phyloP scores from a whole-genome alignment of 2,113 vertebrate genomes.

The Strix uralensis region DNA sequence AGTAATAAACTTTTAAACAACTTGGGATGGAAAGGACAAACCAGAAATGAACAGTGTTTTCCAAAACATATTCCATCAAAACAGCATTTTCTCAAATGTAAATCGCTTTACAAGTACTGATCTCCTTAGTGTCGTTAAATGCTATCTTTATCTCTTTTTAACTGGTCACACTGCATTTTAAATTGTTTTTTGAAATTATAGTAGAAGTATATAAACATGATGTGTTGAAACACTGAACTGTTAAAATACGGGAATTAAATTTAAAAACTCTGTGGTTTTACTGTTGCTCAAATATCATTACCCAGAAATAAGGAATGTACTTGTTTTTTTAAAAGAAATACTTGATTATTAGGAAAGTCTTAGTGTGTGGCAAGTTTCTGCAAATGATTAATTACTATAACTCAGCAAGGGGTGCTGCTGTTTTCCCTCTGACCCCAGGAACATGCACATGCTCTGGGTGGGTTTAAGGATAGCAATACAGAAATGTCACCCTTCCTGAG shows the following conservation, averaged over 20 bases:
- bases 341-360: not conserved
- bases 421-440: not conserved
- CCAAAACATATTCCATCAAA: not conserved
- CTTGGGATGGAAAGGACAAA: not conserved
- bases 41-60: not conserved
- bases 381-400: not conserved
- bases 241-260: not conserved
- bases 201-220: not conserved
- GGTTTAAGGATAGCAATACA: not conserved
- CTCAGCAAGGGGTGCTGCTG: not conserved
- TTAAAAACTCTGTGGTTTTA: not conserved
- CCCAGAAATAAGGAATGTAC: not conserved
- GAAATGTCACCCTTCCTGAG: not conserved
- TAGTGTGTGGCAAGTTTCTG: not conserved
- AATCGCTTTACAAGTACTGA: not conserved
- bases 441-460: accelerated
- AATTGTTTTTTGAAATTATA: not conserved
- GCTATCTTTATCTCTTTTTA: not conserved
- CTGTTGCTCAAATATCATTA: not conserved
- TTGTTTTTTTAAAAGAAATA: not conserved
- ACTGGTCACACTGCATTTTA: not conserved
- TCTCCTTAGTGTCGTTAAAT: not conserved
- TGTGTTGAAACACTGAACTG: not conserved
- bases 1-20: not conserved
- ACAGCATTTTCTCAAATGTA: not conserved